These are phyloP conservation scores for Polypterus senegalus DNA, from an alignment of 2,113 vertebrate species.

Conservation along the genomic window DNA sequence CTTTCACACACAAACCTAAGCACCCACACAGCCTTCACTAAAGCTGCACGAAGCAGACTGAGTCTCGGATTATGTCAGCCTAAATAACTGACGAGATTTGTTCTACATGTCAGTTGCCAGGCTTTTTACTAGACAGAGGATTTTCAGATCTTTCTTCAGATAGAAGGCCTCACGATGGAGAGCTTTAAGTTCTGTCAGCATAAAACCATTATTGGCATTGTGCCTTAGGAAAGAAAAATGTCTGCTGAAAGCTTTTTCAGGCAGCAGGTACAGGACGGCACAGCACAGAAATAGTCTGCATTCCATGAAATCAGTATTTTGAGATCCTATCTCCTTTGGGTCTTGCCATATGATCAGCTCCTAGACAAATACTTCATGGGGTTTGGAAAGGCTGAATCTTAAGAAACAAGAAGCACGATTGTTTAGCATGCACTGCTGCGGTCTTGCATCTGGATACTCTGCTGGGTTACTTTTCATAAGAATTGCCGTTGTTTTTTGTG, in stretches of 20 bases:
- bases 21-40: slow-evolving; percentile 9
- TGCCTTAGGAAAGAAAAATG: slow-evolving; percentile 1
- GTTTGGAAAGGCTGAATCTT: no score
- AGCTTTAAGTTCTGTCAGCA: slow-evolving; percentile 15
- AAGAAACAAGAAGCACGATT: no score
- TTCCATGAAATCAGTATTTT: no score
- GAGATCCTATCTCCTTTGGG: no score
- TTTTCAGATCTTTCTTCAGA: slow-evolving; percentile 20
- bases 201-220: slow-evolving; percentile 9
- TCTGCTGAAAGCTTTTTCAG: background rate
- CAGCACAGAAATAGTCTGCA: no score
- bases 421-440: no score
- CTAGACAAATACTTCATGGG: no score
- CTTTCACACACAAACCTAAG: slow-evolving; percentile 1
- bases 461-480: no score
- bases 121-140: slow-evolving; percentile 19
- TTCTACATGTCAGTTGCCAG: slow-evolving; percentile 20
- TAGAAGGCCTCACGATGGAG: slow-evolving; percentile 13
- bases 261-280: no score
- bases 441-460: no score
- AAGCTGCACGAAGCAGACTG: slow-evolving; percentile 12
- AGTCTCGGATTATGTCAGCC: slow-evolving; percentile 23
- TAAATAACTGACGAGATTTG: slow-evolving; percentile 20
- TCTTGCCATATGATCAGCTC: no score
- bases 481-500: no score